Base-by-base conservation (phyloP, 2,888 invertebrate species). In the Cheilosia urbana region DNA sequence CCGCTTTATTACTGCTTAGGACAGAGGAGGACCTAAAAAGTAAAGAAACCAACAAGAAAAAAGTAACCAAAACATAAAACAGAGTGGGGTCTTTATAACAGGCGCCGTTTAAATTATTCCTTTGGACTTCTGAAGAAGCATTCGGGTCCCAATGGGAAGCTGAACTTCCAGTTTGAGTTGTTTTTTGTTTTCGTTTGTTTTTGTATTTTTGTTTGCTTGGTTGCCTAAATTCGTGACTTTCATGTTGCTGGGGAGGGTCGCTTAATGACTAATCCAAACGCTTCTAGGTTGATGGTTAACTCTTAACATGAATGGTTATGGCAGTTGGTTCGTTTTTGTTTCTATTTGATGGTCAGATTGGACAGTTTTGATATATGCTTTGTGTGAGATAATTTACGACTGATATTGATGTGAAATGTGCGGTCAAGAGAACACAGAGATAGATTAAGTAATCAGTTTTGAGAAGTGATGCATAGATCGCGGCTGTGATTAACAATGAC, bases 21-120 rank as follows among this genome's bases (percentile, higher is more conserved):
- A 72, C 62, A 49, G 62, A 72, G 57, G 81, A 66, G 72, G 81
- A 81, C 71, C 76, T 71, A 72, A 62, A 65, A 66, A 65, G n/a
- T 53, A 49, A 75, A 60, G 55, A 66, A 49, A 66, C 24, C 2
- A 77, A 42, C 2, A 53, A 47, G 55, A 58, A 17, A 65, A 65
- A 58, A 42, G 9, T 34, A 37, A 37, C 51, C 45, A n/a, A 24
- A 73, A 60, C 76, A 81, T 77, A 81, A 85, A 85, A 81, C 85
- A 77, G 81, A 85, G 80, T 76, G 85, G 85, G 76, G 85, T 85
- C 85, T 80, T 87, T 82, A 82, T 82, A 87, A 82, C 87, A 82
- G 87, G 87, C 87, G 87, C 87, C 87, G 87, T 87, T 87, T 87
- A 87, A 87, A 82, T 87, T 87, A 87, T 87, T 87, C 77, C 65